These are phyloP conservation scores for Episyrphus balteatus DNA, from an alignment of 1,140 invertebrate species.

Conservation along the genomic window DNA sequence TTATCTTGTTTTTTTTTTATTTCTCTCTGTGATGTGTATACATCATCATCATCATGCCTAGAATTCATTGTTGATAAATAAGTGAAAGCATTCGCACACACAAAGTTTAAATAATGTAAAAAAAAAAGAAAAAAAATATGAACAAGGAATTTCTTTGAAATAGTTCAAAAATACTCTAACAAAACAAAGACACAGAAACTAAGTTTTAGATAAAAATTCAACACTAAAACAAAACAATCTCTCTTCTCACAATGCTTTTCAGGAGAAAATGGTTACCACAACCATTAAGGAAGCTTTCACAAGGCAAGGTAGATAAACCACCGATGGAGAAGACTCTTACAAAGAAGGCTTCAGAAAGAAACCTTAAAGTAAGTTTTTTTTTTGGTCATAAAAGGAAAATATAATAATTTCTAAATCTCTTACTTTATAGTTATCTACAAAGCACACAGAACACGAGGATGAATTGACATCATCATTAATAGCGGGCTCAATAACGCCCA, in stretches of 20 bases:
- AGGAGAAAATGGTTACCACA: slow-evolving; percentile 86
- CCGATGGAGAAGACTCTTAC: slow-evolving; percentile 45
- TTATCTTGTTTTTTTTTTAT: no score
- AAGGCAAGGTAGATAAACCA: slow-evolving; percentile 74
- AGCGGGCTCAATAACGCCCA: slow-evolving; percentile 5
- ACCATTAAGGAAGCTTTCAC: slow-evolving; percentile 78
- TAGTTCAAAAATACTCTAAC: no score
- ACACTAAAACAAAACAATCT: no score
- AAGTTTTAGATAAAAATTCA: no score
- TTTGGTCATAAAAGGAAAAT: background rate
- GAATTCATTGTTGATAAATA: no score
- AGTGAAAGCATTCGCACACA: no score
- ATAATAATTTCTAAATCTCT: slow-evolving; percentile 6
- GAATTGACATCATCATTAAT: slow-evolving; percentile 10
- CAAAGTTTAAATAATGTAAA: background rate
- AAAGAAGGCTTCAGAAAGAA: slow-evolving; percentile 68
- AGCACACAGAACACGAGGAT: slow-evolving; percentile 25
- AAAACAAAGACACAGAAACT: no score
- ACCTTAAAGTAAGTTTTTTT: slow-evolving; percentile 53
- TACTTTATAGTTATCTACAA: slow-evolving; percentile 21
- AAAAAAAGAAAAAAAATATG: no score
- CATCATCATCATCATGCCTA: no score
- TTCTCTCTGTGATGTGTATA: no score
- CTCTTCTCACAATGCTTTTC: slow-evolving; percentile 12
- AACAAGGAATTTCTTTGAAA: no score